Base-by-base conservation (phyloP, 2,113 vertebrate genomes). In the Toxostoma redivivum region DNA sequence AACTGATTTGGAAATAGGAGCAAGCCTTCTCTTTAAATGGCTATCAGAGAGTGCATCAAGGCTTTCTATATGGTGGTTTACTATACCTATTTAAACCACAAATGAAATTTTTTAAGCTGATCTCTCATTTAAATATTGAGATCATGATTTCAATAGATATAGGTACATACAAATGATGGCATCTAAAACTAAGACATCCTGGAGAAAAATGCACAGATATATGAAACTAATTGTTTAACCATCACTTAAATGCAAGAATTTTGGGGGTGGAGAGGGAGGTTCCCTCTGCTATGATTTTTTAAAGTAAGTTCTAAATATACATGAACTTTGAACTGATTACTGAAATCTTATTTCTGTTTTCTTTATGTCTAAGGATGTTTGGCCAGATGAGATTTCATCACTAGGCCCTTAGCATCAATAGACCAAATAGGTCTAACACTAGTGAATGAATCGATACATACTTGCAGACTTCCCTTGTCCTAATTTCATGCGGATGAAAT, bases 391-490 rank as follows among this genome's bases (percentile, higher is more conserved):
- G 62, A 31, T 78, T 92, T 71, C 20, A 69, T 23, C 23, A 92
- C 18, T 53, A 83, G 74, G 13, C 42, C 85, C n/a, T 74, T 86
- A 74, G 38, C 70, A 56, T 83, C 74, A 92, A 45, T 20, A 62
- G 35, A 23, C 56, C 44, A 51, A 51, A 21, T 21, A 53, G 30
- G 44, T 74, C 71, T 81, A 65, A 76, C 38, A 74, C 22, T 76
- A 61, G 37, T 57, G 65, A 97, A 84, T 88, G 51, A 84, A 86
- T 79, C 86, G 88, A 58, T 23, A 70, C 35, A 51, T 15, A 93
- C 56, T 91, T 82, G 62, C 1, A 1, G 77, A 81, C 45, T 74
- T 88, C 35, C 8, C 4, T 33, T 95, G 70, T 58, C 77, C 65
- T 93, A 45, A 94, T 94, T 89, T 82, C 58, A 42, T 44, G 47